Evolutionary conservation across 2,888 invertebrate species (phyloP).

Genomic region (Chesias legatella): DNA sequence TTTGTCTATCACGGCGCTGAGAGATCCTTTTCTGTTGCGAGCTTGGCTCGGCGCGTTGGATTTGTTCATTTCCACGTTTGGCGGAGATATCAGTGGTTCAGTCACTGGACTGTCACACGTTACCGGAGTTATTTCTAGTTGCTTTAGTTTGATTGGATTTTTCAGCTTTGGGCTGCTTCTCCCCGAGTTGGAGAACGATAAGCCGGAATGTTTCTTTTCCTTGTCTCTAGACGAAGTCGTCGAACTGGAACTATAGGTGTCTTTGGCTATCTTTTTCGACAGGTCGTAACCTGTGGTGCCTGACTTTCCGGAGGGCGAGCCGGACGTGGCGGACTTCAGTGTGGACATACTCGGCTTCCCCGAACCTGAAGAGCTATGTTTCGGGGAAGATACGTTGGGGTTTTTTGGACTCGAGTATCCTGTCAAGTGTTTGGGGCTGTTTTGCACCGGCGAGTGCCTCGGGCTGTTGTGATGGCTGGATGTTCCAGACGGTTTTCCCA

Average conservation of each 20-base stretch:
- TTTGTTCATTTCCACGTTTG: conserved; percentile 81
- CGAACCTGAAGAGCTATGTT: conserved; percentile 86
- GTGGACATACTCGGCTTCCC: conserved; percentile 95
- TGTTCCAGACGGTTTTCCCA: conserved; percentile 73
- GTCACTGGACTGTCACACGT: conserved; percentile 72
- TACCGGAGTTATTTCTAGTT: conserved; percentile 81
- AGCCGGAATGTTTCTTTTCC: conserved; percentile 77
- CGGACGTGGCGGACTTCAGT: conserved; percentile 87
- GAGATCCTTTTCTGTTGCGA: conserved; percentile 85
- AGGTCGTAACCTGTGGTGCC: conserved; percentile 76
- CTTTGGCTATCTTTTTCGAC: conserved; percentile 78
- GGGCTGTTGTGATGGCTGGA: conserved; percentile 83
- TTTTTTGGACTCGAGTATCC: conserved; percentile 89
- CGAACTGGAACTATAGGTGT: conserved; percentile 64
- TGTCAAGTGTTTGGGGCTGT: conserved; percentile 87
- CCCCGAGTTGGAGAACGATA: conserved; percentile 76
- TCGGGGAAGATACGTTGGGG: conserved; percentile 89
- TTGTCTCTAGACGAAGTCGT: conserved; percentile 73
- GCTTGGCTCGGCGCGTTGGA: conserved; percentile 81
- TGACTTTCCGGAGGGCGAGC: conserved; percentile 84
- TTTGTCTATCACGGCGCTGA: conserved; percentile 94
- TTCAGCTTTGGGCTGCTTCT: conserved; percentile 84
- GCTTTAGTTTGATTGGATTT: conserved; percentile 85
- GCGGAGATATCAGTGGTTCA: conserved; percentile 71
- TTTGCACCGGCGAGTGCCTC: conserved; percentile 88